These are phyloP conservation scores for Perodicticus potto DNA, from an alignment of 2,797 vertebrate species.

Conservation along the genomic window DNA sequence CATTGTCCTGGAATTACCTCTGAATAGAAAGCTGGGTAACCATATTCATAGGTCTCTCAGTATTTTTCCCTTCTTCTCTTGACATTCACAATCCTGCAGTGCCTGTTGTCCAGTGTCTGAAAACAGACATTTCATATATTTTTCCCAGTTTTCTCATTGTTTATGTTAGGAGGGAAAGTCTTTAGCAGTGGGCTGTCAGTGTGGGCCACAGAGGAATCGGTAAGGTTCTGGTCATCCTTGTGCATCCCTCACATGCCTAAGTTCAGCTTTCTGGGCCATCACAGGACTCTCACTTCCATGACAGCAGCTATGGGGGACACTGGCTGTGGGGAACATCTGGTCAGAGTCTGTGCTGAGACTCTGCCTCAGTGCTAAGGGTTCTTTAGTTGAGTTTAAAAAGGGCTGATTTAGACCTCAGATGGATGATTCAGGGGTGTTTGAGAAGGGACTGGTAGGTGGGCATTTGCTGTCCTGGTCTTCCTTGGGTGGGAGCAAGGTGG, in stretches of 20 bases:
- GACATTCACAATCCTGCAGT: not conserved
- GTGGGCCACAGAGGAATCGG: not conserved
- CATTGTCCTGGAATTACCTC: constrained; percentile 6
- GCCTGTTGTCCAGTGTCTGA: not conserved
- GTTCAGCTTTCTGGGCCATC: not conserved
- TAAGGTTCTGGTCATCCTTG: too few relatives aligned
- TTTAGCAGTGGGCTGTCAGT: too few relatives aligned
- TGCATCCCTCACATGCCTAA: not conserved
- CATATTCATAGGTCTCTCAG: accelerated
- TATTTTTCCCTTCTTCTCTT: not conserved
- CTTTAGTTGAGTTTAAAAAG: not conserved
- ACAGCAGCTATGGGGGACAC: not conserved
- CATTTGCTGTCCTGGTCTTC: not conserved
- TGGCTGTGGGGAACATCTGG: too few relatives aligned
- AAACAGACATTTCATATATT: not conserved
- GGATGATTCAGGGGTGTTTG: not conserved
- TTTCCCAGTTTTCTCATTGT: not conserved
- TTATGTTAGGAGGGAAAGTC: not conserved
- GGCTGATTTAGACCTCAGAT: not conserved
- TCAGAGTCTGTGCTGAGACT: not conserved
- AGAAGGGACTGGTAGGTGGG: not conserved
- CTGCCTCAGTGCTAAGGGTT: not conserved
- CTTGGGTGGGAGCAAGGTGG: not conserved
- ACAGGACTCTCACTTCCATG: not conserved
- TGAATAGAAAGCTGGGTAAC: not conserved